phyloP scores from a whole-genome alignment of 2,888 invertebrate genomes.

The Eucriotettix oculatus region DNA sequence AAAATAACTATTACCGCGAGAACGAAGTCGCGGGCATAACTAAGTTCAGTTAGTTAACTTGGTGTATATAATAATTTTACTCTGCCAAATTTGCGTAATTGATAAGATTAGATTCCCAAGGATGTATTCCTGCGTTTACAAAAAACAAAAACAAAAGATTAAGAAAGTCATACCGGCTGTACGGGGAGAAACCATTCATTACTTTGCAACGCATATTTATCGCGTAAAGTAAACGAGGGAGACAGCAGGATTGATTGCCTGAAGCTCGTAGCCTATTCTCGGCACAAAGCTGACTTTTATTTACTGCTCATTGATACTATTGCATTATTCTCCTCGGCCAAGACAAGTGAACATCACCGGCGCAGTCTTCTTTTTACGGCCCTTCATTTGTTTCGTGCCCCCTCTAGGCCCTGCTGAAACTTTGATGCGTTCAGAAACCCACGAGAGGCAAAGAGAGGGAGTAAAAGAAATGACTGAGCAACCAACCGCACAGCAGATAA shows the following conservation, averaged over 20 bases:
- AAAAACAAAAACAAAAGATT: too few relatives aligned
- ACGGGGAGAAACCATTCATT: too few relatives aligned
- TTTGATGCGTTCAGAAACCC: slow-evolving; percentile 10
- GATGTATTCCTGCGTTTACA: too few relatives aligned
- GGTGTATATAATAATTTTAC: too few relatives aligned
- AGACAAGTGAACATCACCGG: background rate
- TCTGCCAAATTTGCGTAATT: too few relatives aligned
- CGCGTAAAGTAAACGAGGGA: too few relatives aligned
- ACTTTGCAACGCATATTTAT: too few relatives aligned
- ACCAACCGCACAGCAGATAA: slow-evolving; percentile 11
- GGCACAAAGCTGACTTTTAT: background rate
- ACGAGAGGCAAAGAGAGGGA: slow-evolving; percentile 1
- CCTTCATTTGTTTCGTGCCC: slow-evolving; percentile 11
- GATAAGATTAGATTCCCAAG: too few relatives aligned
- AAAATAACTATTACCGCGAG: too few relatives aligned
- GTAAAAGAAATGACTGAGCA: slow-evolving; percentile 12
- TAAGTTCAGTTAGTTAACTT: too few relatives aligned
- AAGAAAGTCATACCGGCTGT: too few relatives aligned
- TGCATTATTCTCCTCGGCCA: background rate
- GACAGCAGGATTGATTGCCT: background rate
- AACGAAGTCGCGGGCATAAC: too few relatives aligned
- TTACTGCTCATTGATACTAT: background rate
- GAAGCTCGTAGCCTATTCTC: background rate
- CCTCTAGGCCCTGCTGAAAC: slow-evolving; percentile 8
- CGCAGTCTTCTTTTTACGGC: slow-evolving; percentile 5